Percentiles rank a stretch among this genome's conserved stretches.
These are phyloP conservation scores for Centrocercus urophasianus DNA, from an alignment of 2,113 vertebrate genomes.

Conservation along the genomic window DNA sequence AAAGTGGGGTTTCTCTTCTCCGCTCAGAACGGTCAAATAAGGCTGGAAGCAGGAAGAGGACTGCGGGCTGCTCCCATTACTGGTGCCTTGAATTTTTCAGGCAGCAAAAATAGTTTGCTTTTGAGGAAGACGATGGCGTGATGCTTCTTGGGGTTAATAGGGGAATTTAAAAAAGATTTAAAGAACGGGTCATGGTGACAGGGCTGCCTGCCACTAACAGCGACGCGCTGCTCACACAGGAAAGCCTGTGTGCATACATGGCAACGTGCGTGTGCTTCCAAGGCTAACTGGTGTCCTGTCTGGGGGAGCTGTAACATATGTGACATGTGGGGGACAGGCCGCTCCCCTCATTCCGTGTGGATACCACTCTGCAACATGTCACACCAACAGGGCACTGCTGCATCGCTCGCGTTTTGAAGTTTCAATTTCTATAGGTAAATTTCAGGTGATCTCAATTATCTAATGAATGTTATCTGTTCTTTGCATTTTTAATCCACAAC, in stretches of 20 bases:
- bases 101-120: background rate
- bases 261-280: constrained; percentile 27
- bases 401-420: background rate
- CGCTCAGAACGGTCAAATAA: constrained; percentile 29
- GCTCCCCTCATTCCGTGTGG: background rate
- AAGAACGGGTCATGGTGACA: constrained; percentile 49
- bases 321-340: constrained; percentile 4
- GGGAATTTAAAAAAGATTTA: constrained; percentile 44
- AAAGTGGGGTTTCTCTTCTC: constrained; percentile 29
- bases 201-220: constrained; percentile 41
- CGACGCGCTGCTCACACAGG: constrained; percentile 56
- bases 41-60: background rate
- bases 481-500: background rate
- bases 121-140: background rate
- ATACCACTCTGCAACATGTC: background rate
- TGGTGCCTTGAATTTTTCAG: background rate
- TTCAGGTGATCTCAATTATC: background rate
- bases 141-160: background rate
- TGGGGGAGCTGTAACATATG: constrained; percentile 36
- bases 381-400: background rate
- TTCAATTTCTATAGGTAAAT: background rate
- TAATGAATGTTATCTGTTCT: background rate
- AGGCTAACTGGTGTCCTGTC: constrained; percentile 69
- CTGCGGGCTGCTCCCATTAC: background rate
- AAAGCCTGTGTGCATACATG: background rate